Percentiles rank a stretch among this genome's conserved stretches.
Evolutionary conservation across 2,113 vertebrate species (phyloP).

Genomic region (Prunella himalayana): DNA sequence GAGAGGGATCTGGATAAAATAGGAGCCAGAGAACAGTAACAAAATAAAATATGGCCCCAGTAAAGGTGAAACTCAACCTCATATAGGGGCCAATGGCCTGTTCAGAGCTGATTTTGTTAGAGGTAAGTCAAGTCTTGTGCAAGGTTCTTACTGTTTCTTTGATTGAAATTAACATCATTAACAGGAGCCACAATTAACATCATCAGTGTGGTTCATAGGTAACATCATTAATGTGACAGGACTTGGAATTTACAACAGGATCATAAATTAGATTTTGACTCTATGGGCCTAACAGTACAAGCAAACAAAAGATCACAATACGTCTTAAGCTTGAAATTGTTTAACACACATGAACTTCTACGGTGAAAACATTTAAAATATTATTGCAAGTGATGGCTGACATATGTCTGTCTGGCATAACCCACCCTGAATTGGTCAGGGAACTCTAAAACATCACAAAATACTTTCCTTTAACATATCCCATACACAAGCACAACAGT

Average conservation of each 20-base stretch:
- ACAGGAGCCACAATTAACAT: background rate
- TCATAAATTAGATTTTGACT: background rate
- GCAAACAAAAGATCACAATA: background rate
- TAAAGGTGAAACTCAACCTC: background rate
- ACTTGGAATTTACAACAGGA: background rate
- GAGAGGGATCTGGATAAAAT: background rate
- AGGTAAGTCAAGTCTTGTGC: background rate
- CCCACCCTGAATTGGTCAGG: background rate
- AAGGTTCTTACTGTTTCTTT: background rate
- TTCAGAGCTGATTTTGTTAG: background rate
- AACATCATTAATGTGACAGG: background rate
- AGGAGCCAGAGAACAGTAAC: background rate
- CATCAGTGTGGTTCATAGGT: background rate
- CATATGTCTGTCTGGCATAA: background rate
- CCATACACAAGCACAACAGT: background rate
- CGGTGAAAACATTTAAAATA: background rate
- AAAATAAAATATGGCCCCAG: background rate
- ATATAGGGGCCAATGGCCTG: rapidly evolving
- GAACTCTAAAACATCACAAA: background rate
- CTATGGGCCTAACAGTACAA: background rate
- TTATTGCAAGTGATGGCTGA: background rate
- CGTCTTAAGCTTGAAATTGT: background rate
- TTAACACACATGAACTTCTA: background rate
- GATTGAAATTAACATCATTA: background rate
- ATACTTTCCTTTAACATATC: background rate